Conservation (phyloP, 2,797 vertebrate species). For the Forpus xanthops region DNA sequence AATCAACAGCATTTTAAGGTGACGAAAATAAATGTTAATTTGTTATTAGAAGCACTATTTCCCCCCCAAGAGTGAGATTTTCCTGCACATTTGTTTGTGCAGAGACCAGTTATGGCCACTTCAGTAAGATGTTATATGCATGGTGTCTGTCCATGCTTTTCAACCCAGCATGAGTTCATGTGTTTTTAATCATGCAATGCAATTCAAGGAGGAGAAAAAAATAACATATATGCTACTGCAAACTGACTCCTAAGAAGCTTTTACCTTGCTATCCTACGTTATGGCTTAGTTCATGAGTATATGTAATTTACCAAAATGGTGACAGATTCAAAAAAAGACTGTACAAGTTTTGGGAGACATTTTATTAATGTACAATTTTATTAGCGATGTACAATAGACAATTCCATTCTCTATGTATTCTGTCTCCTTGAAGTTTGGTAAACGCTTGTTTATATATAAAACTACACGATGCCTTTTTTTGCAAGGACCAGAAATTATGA, state of each 20-base stretch:
- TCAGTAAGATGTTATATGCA: not conserved
- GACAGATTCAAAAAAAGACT: not conserved
- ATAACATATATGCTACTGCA: not conserved
- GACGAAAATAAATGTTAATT: not conserved
- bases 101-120: not conserved
- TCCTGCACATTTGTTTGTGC: not conserved
- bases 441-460: slow-evolving; percentile 65
- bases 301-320: not conserved
- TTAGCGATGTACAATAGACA: slow-evolving; percentile 45
- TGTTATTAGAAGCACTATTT: not conserved
- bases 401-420: slow-evolving; percentile 4
- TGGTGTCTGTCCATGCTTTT: not conserved
- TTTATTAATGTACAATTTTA: slow-evolving; percentile 61
- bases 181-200: not conserved
- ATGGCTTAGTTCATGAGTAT: not conserved
- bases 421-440: slow-evolving; percentile 19
- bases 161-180: fast-evolving
- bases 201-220: not conserved
- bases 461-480: slow-evolving; percentile 50
- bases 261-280: not conserved
- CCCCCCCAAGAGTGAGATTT: not conserved
- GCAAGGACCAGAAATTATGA: slow-evolving; percentile 34
- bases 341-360: not conserved
- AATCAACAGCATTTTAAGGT: not conserved
- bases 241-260: not conserved